Evolutionary conservation across 1,140 invertebrate genomes (phyloP).

Genomic region (Ceratosolen fusciceps): DNA sequence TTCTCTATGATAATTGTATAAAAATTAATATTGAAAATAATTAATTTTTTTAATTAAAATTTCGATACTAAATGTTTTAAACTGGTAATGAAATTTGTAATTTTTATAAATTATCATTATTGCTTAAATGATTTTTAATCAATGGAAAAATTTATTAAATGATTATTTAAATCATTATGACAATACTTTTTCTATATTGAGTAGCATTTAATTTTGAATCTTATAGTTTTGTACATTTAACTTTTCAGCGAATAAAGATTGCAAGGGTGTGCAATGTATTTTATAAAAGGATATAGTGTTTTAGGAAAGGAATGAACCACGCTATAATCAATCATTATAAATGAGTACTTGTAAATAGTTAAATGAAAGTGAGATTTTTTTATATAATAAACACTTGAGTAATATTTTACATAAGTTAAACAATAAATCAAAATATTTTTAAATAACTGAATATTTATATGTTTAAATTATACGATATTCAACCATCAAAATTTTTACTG

Average conservation of each 20-base stretch:
- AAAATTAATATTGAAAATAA: not conserved
- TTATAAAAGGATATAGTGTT: not conserved
- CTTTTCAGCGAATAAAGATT: not conserved
- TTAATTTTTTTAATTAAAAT: not conserved
- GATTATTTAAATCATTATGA: not conserved
- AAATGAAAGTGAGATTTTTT: not conserved
- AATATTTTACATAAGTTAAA: conserved; percentile 18
- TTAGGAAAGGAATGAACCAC: not conserved
- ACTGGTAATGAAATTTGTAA: not conserved
- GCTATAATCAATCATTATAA: conserved; percentile 8
- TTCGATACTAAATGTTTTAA: not conserved
- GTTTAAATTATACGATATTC: not conserved
- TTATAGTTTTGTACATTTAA: not conserved
- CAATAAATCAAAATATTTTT: not conserved
- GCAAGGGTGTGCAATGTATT: not conserved
- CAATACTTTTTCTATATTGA: not conserved
- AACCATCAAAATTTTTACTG: not conserved
- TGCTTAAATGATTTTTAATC: not conserved
- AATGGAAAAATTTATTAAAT: not conserved
- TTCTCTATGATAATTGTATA: conserved; percentile 15
- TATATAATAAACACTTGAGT: not conserved
- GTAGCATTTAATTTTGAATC: not conserved
- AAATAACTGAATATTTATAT: not conserved
- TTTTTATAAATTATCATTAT: not conserved
- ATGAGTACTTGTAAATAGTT: conserved; percentile 1